Conservation (phyloP, 2,797 vertebrate species). For the Microchirus variegatus region DNA sequence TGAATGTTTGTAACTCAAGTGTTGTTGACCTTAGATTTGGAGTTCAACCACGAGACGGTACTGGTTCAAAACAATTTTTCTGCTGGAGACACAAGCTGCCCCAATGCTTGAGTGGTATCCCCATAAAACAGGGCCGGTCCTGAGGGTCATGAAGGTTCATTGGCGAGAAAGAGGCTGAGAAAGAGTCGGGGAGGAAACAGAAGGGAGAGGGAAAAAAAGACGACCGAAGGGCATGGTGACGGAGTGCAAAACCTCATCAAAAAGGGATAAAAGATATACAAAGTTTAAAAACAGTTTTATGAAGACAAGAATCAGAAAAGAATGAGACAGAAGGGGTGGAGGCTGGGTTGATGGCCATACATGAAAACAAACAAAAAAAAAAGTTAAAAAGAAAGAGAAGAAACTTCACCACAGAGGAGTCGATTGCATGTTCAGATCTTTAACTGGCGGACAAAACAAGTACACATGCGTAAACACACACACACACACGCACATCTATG, state of each 20-base stretch:
- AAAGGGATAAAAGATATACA: constrained; percentile 61
- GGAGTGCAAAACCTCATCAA: constrained; percentile 69
- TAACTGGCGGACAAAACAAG: constrained; percentile 71
- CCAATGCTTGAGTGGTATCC: constrained; percentile 28
- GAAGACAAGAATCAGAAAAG: constrained; percentile 61
- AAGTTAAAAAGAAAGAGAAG: constrained; percentile 45
- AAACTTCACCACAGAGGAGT: constrained; percentile 63
- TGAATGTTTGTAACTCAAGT: background rate
- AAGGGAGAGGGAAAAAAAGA: constrained; percentile 36
- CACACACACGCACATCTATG: constrained; percentile 22
- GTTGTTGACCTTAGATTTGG: too few species aligned
- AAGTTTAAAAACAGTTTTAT: constrained; percentile 75
- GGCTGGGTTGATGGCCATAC: constrained; percentile 48
- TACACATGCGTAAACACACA: constrained; percentile 36
- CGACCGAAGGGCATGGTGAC: constrained; percentile 37
- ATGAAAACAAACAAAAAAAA: constrained; percentile 61
- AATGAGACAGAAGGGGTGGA: constrained; percentile 59
- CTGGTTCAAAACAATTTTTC: constrained; percentile 35
- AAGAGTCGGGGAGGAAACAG: constrained; percentile 24
- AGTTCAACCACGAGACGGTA: constrained; percentile 18
- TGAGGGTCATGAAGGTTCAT: constrained; percentile 59
- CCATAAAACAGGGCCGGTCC: constrained; percentile 51
- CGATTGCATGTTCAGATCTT: constrained; percentile 70
- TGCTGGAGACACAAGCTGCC: constrained; percentile 22
- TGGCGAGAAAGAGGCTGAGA: constrained; percentile 37